Evolutionary conservation across 2,797 vertebrate species (phyloP).

Genomic region (Chelidonichthys spinosus): DNA sequence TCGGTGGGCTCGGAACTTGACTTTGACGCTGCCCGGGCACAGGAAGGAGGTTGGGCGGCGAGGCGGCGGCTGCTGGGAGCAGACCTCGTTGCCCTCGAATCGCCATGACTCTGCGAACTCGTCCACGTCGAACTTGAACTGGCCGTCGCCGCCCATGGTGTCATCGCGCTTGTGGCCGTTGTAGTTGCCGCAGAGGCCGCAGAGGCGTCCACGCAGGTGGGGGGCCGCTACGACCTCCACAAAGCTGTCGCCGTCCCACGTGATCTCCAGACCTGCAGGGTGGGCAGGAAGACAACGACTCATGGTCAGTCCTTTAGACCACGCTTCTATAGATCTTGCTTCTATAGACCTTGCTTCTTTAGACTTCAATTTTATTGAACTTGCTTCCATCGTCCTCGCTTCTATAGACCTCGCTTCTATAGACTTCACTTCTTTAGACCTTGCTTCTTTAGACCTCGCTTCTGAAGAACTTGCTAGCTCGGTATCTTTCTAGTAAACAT

Average conservation of each 20-base stretch:
- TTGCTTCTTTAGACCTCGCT: no score
- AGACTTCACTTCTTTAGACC: no score
- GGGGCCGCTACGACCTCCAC: slow-evolving; percentile 96
- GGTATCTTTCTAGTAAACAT: no score
- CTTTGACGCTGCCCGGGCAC: slow-evolving; percentile 91
- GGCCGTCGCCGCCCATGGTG: slow-evolving; percentile 93
- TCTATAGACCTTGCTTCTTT: not conserved
- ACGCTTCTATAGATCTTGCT: no score
- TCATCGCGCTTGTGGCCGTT: slow-evolving; percentile 97
- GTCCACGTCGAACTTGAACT: slow-evolving; percentile 97
- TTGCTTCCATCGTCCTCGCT: no score
- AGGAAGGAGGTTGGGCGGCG: slow-evolving; percentile 88
- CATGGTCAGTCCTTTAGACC: not conserved
- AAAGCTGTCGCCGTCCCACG: slow-evolving; percentile 99
- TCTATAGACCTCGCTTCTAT: no score
- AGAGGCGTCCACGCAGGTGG: slow-evolving; percentile 92
- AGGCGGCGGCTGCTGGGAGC: slow-evolving; percentile 81
- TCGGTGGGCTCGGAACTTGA: slow-evolving; percentile 93
- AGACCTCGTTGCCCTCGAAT: slow-evolving; percentile 93
- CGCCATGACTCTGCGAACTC: slow-evolving; percentile 98
- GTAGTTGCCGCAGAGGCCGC: slow-evolving; percentile 98
- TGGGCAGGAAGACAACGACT: not conserved
- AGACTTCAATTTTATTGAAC: not conserved
- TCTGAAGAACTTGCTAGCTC: no score
- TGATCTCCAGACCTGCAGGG: slow-evolving; percentile 92